These are phyloP conservation scores for Nematolebias whitei DNA, from an alignment of 2,113 vertebrate genomes.

Conservation along the genomic window DNA sequence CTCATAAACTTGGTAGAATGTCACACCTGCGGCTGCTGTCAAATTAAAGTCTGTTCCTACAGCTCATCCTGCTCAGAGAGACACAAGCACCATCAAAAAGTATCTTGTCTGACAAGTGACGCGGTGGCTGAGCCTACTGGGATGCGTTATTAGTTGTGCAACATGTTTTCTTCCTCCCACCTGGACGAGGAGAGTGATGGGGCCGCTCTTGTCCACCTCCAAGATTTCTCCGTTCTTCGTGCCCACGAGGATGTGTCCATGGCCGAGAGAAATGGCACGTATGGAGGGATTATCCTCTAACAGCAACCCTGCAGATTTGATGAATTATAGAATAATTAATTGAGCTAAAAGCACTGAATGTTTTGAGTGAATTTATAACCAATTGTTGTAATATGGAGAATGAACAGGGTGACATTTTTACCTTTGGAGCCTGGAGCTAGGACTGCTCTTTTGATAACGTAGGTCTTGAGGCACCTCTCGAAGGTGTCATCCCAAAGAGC, in stretches of 20 bases:
- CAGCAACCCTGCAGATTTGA: slow-evolving; percentile 85
- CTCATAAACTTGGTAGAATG: background rate
- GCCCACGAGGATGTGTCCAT: slow-evolving; percentile 96
- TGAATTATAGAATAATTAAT: slow-evolving; percentile 31
- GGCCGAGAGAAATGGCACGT: slow-evolving; percentile 98
- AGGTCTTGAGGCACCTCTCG: slow-evolving; percentile 98
- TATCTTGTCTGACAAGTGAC: background rate
- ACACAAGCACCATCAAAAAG: background rate
- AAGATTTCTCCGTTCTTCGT: slow-evolving; percentile 99
- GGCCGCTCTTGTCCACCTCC: slow-evolving; percentile 97
- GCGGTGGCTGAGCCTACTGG: background rate
- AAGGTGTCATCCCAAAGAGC: slow-evolving; percentile 98
- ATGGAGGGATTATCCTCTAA: slow-evolving; percentile 99
- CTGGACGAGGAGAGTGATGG: slow-evolving; percentile 88
- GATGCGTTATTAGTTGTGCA: background rate
- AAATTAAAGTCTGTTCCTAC: background rate
- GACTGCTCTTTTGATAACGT: slow-evolving; percentile 94
- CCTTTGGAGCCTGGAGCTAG: slow-evolving; percentile 98
- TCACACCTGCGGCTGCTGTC: background rate
- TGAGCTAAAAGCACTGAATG: slow-evolving; percentile 27
- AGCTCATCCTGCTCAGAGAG: slow-evolving; percentile 2
- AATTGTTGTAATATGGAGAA: slow-evolving; percentile 5
- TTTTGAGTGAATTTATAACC: slow-evolving; percentile 35
- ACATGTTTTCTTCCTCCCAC: slow-evolving; percentile 37
- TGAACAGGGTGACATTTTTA: slow-evolving; percentile 54